Evolutionary conservation across 2,113 vertebrate genomes (phyloP).

Genomic region (Pterophyllum scalare): DNA sequence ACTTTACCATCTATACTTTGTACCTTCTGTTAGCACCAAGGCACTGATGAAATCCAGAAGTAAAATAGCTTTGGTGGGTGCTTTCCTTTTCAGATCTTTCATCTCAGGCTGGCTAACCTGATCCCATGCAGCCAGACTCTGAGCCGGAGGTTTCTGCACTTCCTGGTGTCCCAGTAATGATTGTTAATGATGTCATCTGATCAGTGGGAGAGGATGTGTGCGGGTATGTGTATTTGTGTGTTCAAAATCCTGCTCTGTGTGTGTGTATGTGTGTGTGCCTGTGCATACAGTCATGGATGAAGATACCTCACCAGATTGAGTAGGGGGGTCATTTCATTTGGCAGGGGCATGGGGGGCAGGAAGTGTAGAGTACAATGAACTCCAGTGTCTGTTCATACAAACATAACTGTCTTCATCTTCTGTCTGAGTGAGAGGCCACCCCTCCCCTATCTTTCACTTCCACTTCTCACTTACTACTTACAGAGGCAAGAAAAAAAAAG

Average conservation of each 20-base stretch:
- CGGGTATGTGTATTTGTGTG: slow-evolving; percentile 55
- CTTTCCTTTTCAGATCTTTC: slow-evolving; percentile 77
- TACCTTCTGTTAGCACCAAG: slow-evolving; percentile 4
- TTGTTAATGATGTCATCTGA: slow-evolving; percentile 86
- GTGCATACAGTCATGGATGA: slow-evolving; percentile 50
- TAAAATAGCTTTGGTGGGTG: slow-evolving; percentile 60
- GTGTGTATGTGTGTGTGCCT: neutral
- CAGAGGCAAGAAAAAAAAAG: neutral
- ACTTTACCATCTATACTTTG: slow-evolving; percentile 19
- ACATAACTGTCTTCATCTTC: slow-evolving; percentile 71
- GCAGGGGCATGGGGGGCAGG: slow-evolving; percentile 49
- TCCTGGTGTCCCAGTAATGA: slow-evolving; percentile 83
- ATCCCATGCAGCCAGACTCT: slow-evolving; percentile 72
- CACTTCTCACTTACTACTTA: slow-evolving; percentile 45
- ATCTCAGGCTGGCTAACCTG: slow-evolving; percentile 77
- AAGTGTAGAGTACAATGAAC: slow-evolving; percentile 75
- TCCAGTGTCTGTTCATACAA: slow-evolving; percentile 75
- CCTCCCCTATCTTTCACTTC: slow-evolving; percentile 43
- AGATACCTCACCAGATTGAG: slow-evolving; percentile 70
- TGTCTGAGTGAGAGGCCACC: slow-evolving; percentile 43
- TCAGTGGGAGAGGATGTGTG: slow-evolving; percentile 75
- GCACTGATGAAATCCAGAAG: slow-evolving; percentile 61
- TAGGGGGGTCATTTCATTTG: slow-evolving; percentile 67
- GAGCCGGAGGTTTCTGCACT: slow-evolving; percentile 79
- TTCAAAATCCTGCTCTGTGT: slow-evolving; percentile 28